phyloP scores from a whole-genome alignment of 2,113 vertebrate species.

The Nibea coibor region DNA sequence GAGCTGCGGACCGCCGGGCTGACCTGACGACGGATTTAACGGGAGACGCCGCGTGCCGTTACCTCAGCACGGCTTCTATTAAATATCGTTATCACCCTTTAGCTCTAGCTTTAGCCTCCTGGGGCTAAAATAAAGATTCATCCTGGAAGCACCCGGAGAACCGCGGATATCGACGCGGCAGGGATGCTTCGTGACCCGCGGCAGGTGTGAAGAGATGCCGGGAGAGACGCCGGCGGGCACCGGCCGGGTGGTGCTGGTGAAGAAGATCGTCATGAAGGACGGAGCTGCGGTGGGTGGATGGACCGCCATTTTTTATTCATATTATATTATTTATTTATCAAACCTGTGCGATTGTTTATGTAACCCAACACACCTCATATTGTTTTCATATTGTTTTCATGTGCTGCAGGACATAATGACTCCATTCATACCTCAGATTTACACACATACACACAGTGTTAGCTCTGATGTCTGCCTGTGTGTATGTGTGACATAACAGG shows the following conservation, averaged over 20 bases:
- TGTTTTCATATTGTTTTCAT: neutral
- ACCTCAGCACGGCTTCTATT: neutral
- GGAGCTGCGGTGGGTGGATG: conserved; percentile 77
- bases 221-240: conserved; percentile 60
- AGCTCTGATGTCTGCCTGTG: neutral
- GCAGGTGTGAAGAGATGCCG: conserved; percentile 80
- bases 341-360: neutral
- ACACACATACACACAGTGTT: neutral
- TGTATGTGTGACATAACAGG: conserved; percentile 32
- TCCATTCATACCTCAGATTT: neutral
- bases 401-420: neutral
- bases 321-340: neutral
- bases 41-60: neutral
- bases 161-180: conserved; percentile 82
- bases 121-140: conserved; percentile 54
- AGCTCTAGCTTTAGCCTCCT: conserved; percentile 41
- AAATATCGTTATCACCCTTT: neutral
- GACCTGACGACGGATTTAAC: conserved; percentile 2
- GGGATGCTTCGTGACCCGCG: conserved; percentile 80
- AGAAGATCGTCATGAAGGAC: conserved; percentile 85
- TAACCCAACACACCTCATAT: neutral
- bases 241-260: conserved; percentile 84
- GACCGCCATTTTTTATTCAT: conserved; percentile 27
- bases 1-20: neutral
- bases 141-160: conserved; percentile 81